A percentile compares a stretch with the other conserved stretches of the same genome.
Evolutionary conservation across 2,888 invertebrate species (phyloP).

Genomic region (Andrena fulva): DNA sequence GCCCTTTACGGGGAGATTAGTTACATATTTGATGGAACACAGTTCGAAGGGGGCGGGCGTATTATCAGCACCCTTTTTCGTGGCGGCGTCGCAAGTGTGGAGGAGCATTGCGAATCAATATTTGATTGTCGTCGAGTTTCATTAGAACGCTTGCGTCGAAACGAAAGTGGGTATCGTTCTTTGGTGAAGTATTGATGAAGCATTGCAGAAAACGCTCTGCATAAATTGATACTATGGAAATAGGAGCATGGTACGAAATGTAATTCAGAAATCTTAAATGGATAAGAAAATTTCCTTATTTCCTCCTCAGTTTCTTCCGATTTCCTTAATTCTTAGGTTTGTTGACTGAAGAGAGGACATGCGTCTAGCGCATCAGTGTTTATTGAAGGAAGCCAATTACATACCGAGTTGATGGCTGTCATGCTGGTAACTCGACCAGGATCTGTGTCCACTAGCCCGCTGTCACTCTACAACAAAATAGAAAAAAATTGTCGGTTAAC

Average conservation of each 20-base stretch:
- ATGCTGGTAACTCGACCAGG: conserved; percentile 84
- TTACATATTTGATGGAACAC: conserved; percentile 76
- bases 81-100: conserved; percentile 28
- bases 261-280: background rate
- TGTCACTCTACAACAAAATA: conserved; percentile 83
- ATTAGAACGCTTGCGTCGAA: background rate
- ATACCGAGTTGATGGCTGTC: conserved; percentile 85
- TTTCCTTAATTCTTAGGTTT: background rate
- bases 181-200: too few species aligned
- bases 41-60: conserved; percentile 58
- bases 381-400: conserved; percentile 60
- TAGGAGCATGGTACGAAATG: background rate
- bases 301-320: background rate
- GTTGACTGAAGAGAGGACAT: background rate
- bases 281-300: background rate
- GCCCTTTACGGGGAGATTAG: conserved; percentile 73
- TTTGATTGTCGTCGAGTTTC: conserved; percentile 51
- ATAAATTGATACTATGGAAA: background rate
- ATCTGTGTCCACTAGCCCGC: conserved; percentile 84
- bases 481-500: conserved; percentile 56
- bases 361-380: background rate
- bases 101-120: conserved; percentile 73
- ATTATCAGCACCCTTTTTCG: conserved; percentile 70
- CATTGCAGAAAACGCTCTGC: background rate
- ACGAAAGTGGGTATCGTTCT: too few species aligned